phyloP scores from a whole-genome alignment of 23 tunicate genomes.

The Trididemnum nubilum region DNA sequence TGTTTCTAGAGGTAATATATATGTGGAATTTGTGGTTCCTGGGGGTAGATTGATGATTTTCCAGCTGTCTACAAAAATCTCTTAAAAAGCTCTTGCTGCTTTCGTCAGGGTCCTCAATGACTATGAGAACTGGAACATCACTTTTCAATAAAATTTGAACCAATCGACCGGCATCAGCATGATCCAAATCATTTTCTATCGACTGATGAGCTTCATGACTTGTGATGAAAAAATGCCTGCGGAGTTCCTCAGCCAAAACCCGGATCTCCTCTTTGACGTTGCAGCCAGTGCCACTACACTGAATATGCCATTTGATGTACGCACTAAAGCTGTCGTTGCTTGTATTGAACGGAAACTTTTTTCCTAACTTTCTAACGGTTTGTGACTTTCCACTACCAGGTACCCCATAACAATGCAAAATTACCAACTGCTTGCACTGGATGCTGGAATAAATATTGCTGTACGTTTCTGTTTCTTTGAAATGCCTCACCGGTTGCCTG shows the following conservation, averaged over 20 bases:
- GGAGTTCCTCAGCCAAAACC: conserved; percentile 23
- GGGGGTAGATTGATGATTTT: no score
- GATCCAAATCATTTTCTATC: background rate
- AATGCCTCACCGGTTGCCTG: background rate
- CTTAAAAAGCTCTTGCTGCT: background rate
- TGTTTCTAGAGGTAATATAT: conserved; percentile 17
- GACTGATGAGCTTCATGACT: background rate
- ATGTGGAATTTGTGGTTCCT: background rate
- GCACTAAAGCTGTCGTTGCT: background rate
- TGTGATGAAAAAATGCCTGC: background rate
- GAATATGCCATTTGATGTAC: background rate
- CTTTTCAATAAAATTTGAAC: background rate
- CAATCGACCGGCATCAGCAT: background rate
- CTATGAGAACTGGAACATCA: conserved; percentile 5
- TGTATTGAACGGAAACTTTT: conserved; percentile 11
- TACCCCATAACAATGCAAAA: conserved; percentile 22
- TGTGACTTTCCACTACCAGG: conserved; percentile 37
- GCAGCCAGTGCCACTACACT: conserved; percentile 30
- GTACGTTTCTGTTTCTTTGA: background rate
- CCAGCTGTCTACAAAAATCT: background rate
- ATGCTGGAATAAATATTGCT: background rate
- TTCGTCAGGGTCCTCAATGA: conserved; percentile 23
- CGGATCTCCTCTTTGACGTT: conserved; percentile 24
- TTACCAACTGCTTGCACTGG: background rate
- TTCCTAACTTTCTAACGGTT: conserved; percentile 16